Percentiles rank a stretch among this genome's conserved stretches.
Conservation (phyloP, 92 coral and sea anemone genomes). For the Epizoanthus scotinus region DNA sequence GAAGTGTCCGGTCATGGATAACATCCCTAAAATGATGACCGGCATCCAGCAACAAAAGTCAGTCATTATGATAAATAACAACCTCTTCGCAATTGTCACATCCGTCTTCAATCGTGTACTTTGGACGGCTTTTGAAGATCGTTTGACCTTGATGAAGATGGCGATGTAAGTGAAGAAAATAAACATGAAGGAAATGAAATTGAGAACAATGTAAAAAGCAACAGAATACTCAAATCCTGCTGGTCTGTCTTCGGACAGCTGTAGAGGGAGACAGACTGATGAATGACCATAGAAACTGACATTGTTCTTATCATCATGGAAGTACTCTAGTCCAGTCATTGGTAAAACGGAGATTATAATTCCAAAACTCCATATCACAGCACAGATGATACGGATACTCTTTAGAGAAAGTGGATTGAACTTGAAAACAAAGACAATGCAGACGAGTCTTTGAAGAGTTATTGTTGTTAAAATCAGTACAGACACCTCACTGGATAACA, state of each 20-base stretch:
- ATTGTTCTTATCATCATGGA: conserved; percentile 4
- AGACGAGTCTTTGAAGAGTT: conserved; percentile 35
- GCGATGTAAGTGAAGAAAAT: conserved; percentile 39
- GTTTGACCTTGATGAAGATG: conserved; percentile 25
- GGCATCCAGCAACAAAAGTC: conserved; percentile 74
- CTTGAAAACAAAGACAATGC: conserved; percentile 32
- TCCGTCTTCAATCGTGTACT: conserved; percentile 35
- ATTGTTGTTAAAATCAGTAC: conserved; percentile 29
- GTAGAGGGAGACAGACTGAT: conserved; percentile 44
- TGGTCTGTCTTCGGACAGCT: conserved; percentile 39
- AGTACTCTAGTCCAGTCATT: conserved; percentile 8
- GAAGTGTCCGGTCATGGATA: conserved; percentile 62
- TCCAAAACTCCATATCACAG: conserved; percentile 26
- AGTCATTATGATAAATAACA: conserved; percentile 62
- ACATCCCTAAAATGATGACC: conserved; percentile 54
- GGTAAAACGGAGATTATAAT: conserved; percentile 3
- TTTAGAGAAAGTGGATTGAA: conserved; percentile 7
- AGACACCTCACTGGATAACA: conserved; percentile 41
- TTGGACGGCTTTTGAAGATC: too few relatives aligned
- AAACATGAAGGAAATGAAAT: conserved; percentile 38
- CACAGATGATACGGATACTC: conserved; percentile 6
- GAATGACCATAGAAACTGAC: conserved; percentile 44
- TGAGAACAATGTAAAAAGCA: conserved; percentile 33
- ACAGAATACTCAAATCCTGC: conserved; percentile 52
- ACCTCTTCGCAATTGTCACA: conserved; percentile 48